Base-by-base conservation (phyloP, 1,140 invertebrate genomes). In the Brevipalpus yothersi region DNA sequence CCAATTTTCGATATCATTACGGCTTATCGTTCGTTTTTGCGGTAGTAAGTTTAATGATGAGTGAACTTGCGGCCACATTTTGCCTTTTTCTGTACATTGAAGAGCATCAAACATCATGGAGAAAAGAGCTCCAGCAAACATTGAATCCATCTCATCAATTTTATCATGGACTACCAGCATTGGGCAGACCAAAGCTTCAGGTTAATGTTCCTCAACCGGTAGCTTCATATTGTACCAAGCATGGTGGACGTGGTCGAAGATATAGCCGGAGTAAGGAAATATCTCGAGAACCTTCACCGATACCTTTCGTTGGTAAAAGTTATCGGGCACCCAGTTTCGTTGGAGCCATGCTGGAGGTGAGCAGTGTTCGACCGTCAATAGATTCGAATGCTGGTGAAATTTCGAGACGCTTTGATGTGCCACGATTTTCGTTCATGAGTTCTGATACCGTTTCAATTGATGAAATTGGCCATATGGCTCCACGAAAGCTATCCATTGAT, bases 41-140 rank as follows among this genome's bases (percentile, higher is more conserved):
- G 67, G 80, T 89, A 41, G 78, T 81, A 64, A 84, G 85, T 15
- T 85, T 90, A 67, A 78, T 90, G 62, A 77, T 79, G 23, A 83
- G 82, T 3, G 85, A 89, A 70, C 71, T 87, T 53, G 81, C 86
- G 15, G 86, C 86, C 15, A 83, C 84, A 15, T 80, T 82, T 55
- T 83, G 84, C 56, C 81, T 91, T 55, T 88, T 88, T 69, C 79
- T 87, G 40, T 89, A 84, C 70, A 84, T 89, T 63, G 80, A 80
- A 65, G 76, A 77, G 70, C 78, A 81, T 67, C 79, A 82, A 67
- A 77, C 63, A 73, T 75, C 70, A 69, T 69, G 65, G 68, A 68
- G 65, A 70, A 73, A 65, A 53, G 58, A 63, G 40, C 45, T 54
- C 41, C 51, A 15, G 15, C 23, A 55, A 55, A 21, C 23, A 55